Conservation (phyloP, 2,888 invertebrate genomes). For the Brenthis daphne region DNA sequence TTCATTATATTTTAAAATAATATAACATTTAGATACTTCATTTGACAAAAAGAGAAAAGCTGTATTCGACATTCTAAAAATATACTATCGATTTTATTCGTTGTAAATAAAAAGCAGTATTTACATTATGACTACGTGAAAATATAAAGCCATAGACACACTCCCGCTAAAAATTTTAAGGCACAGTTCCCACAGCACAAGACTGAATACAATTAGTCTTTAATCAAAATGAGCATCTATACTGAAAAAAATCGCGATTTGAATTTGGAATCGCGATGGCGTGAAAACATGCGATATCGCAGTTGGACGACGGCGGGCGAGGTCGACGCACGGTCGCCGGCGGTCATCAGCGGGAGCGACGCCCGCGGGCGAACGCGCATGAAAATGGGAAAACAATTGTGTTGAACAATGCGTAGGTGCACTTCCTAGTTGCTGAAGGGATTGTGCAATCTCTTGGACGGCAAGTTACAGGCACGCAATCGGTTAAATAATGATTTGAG, state of each 20-base stretch:
- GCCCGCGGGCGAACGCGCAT: conserved; percentile 50
- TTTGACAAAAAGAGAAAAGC: no score
- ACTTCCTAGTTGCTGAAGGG: conserved; percentile 48
- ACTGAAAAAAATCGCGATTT: conserved; percentile 31
- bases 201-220: neutral
- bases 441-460: conserved; percentile 6
- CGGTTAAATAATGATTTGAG: neutral
- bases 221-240: neutral
- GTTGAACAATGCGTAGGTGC: conserved; percentile 59
- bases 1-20: no score
- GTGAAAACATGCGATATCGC: conserved; percentile 51
- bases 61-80: no score
- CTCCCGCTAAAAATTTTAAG: neutral
- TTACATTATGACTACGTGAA: no score
- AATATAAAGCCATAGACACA: no score
- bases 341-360: conserved; percentile 55
- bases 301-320: conserved; percentile 50
- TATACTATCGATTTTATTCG: no score
- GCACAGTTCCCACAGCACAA: neutral
- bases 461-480: conserved; percentile 20
- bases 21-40: no score
- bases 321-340: conserved; percentile 65
- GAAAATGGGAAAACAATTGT: conserved; percentile 69
- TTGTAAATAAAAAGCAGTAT: no score
- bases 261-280: conserved; percentile 48